Evolutionary conservation across 92 coral and sea anemone species (phyloP).

Genomic region (Blastomussa wellsi): DNA sequence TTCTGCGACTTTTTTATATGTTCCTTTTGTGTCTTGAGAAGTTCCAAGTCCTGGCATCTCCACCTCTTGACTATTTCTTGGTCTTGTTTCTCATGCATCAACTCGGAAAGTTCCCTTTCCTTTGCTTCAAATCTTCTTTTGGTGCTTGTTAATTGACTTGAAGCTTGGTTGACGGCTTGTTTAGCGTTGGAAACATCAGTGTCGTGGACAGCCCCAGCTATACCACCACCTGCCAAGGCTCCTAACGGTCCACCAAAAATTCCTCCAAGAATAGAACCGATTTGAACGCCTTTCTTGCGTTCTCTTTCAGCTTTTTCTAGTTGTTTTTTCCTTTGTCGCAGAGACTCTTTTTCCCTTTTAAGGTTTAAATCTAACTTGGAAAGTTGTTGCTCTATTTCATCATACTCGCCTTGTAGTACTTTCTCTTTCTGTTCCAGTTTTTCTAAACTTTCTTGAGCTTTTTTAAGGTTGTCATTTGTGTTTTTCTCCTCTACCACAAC

Average conservation of each 20-base stretch:
- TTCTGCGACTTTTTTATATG: conserved; percentile 5
- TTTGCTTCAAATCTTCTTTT: background rate
- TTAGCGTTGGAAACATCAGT: conserved; percentile 2
- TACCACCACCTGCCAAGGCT: background rate
- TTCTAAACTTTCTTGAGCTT: conserved; percentile 3
- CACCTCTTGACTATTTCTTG: background rate
- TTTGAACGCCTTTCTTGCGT: background rate
- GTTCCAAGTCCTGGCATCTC: conserved; percentile 20
- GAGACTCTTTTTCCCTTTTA: background rate
- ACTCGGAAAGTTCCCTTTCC: conserved; percentile 10
- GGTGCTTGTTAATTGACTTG: background rate
- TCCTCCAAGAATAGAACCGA: background rate
- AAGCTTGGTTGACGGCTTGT: conserved; percentile 23
- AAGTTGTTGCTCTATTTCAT: conserved; percentile 11
- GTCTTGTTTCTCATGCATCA: background rate
- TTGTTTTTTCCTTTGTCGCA: background rate
- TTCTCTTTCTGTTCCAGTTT: conserved; percentile 8
- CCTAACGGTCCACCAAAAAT: conserved; percentile 9
- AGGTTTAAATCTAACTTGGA: background rate
- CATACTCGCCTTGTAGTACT: conserved; percentile 11
- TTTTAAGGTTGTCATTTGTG: background rate
- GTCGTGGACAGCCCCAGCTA: background rate
- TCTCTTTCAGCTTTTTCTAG: conserved; percentile 4
- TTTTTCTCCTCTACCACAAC: conserved; percentile 26
- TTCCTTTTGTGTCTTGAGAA: conserved; percentile 11